Percentiles rank a stretch among this genome's conserved stretches.
phyloP scores from a whole-genome alignment of 2,113 vertebrate genomes.

The Phrynosoma platyrhinos region DNA sequence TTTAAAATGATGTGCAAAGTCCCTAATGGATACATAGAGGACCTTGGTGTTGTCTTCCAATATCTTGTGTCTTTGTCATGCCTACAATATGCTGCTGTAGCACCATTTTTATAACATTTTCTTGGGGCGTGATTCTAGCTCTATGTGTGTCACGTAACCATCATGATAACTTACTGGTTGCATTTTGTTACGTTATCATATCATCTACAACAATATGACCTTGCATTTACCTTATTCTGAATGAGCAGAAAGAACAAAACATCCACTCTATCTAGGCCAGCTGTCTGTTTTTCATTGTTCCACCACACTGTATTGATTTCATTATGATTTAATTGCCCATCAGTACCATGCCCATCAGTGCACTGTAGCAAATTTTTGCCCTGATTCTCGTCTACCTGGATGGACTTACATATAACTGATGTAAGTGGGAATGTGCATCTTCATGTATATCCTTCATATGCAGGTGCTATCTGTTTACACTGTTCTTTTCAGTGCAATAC shows the following conservation, averaged over 20 bases:
- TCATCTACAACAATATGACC: background rate
- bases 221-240: background rate
- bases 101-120: background rate
- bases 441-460: background rate
- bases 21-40: background rate
- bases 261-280: background rate
- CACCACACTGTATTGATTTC: background rate
- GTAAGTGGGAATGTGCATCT: background rate
- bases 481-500: background rate
- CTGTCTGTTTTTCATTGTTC: background rate
- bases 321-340: background rate
- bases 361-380: background rate
- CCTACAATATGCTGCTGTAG: background rate
- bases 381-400: background rate
- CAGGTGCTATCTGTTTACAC: background rate
- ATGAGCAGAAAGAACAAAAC: background rate
- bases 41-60: background rate
- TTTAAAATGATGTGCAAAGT: background rate
- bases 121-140: too few relatives aligned
- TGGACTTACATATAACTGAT: background rate
- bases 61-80: background rate
- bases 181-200: background rate
- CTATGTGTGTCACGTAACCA: background rate
- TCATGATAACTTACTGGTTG: background rate
- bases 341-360: background rate